These are phyloP conservation scores for Campoplex nolae DNA, from an alignment of 2,888 invertebrate genomes.

Conservation along the genomic window DNA sequence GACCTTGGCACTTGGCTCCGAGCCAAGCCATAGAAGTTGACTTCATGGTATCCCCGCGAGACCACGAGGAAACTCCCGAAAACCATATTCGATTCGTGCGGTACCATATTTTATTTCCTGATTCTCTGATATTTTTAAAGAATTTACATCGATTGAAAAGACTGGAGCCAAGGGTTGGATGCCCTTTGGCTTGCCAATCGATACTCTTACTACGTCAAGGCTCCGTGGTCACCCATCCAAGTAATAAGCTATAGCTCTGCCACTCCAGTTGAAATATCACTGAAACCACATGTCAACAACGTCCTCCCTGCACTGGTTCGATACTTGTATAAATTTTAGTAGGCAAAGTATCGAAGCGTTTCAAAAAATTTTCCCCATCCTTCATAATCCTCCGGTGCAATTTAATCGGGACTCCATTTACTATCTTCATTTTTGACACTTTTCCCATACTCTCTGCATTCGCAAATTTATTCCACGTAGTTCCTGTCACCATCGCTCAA, in stretches of 20 bases:
- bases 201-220: not conserved
- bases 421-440: constrained; percentile 22
- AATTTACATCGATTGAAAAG: not conserved
- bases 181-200: not conserved
- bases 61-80: not conserved
- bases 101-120: not conserved
- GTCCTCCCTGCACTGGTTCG: not conserved
- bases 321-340: not conserved
- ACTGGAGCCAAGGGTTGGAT: not conserved
- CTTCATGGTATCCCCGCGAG: not conserved
- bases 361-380: not conserved
- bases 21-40: constrained; percentile 5
- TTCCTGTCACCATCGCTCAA: not conserved
- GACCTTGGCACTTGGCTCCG: constrained; percentile 8
- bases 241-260: not conserved
- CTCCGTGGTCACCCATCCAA: not conserved
- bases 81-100: not conserved
- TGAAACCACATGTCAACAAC: not conserved
- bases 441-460: not conserved
- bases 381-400: not conserved
- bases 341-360: not conserved
- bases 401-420: not conserved
- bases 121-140: not conserved
- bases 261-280: not conserved
- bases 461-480: not conserved